These are phyloP conservation scores for Cynocephalus volans DNA, from an alignment of 2,113 vertebrate genomes.

Conservation along the genomic window DNA sequence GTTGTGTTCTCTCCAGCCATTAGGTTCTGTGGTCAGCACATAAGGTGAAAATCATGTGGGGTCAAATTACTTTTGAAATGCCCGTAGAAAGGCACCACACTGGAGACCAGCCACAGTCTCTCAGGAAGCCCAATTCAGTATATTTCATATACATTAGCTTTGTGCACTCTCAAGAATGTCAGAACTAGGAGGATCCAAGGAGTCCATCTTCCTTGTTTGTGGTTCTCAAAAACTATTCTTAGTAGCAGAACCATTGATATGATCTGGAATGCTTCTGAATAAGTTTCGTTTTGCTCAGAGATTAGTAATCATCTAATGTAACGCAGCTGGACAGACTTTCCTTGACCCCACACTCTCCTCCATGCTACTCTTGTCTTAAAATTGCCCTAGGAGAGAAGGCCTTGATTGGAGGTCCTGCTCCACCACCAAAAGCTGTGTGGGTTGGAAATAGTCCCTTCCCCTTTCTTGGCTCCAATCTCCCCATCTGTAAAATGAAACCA, in stretches of 20 bases:
- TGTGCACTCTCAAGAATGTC: background rate
- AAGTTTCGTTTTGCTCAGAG: slow-evolving; percentile 30
- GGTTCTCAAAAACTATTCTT: background rate
- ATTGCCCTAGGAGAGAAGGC: background rate
- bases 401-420: background rate
- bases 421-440: background rate
- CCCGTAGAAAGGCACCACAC: background rate
- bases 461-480: slow-evolving; percentile 45
- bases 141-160: slow-evolving; percentile 17
- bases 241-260: background rate
- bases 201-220: background rate
- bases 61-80: slow-evolving; percentile 31
- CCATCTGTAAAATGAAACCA: slow-evolving; percentile 14
- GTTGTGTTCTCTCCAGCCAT: background rate
- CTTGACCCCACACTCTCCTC: background rate
- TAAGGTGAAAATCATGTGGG: background rate
- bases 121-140: background rate
- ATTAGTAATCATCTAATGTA: slow-evolving; percentile 3
- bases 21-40: slow-evolving; percentile 12
- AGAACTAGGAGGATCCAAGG: slow-evolving; percentile 22
- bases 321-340: background rate
- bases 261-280: slow-evolving; percentile 5
- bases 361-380: background rate
- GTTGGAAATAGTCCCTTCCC: background rate
- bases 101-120: background rate